Percentiles rank a stretch among this genome's conserved stretches.
These are phyloP conservation scores for Diachrysia chrysitis DNA, from an alignment of 2,888 invertebrate species.

Conservation along the genomic window DNA sequence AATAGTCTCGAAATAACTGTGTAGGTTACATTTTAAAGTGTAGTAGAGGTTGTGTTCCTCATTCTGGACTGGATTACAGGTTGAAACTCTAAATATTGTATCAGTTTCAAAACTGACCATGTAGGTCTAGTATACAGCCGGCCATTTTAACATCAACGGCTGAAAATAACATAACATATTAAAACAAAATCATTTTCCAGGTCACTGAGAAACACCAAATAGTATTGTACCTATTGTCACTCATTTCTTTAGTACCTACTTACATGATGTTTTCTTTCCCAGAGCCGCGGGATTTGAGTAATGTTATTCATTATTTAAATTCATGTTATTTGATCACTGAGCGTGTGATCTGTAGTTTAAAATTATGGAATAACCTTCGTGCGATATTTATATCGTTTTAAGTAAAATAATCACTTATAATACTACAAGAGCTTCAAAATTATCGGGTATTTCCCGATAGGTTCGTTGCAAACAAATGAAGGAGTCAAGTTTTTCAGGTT, in stretches of 20 bases:
- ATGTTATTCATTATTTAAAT: neutral
- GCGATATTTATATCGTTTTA: neutral
- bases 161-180: neutral
- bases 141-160: too few species aligned
- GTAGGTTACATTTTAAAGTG: too few species aligned
- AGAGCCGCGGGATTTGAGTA: neutral
- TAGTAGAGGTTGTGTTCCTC: too few species aligned
- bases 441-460: too few species aligned
- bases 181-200: neutral
- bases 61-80: too few species aligned
- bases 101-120: too few species aligned
- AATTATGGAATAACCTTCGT: constrained; percentile 3
- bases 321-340: neutral
- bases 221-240: neutral
- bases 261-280: constrained; percentile 7
- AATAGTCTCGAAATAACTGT: too few species aligned
- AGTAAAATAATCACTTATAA: neutral
- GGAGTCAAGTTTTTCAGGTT: too few species aligned
- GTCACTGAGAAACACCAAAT: neutral
- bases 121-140: neutral
- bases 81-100: too few species aligned
- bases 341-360: neutral
- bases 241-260: neutral
- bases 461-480: too few species aligned
- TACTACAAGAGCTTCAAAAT: too few species aligned